These are phyloP conservation scores for Carollia perspicillata DNA, from an alignment of 2,113 vertebrate genomes.

Conservation along the genomic window DNA sequence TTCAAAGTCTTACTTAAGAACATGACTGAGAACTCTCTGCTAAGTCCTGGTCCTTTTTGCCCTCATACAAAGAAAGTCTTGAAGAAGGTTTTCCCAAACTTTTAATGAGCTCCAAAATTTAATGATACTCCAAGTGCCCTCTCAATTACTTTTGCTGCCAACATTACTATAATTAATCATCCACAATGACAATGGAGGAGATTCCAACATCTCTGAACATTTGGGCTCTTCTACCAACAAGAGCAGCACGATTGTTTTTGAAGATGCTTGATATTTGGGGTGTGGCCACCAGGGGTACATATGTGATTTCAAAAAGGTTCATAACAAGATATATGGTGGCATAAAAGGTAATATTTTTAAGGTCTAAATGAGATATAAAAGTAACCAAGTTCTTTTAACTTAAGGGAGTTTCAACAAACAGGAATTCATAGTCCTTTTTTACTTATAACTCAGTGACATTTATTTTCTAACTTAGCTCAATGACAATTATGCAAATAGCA, in stretches of 20 bases:
- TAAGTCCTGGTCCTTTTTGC: background rate
- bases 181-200: background rate
- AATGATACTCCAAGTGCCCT: background rate
- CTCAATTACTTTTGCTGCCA: background rate
- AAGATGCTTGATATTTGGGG: background rate
- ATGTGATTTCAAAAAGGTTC: background rate
- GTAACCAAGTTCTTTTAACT: background rate
- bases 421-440: background rate
- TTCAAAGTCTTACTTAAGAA: background rate
- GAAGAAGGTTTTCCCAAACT: background rate
- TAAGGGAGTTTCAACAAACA: background rate
- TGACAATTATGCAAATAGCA: background rate
- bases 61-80: background rate
- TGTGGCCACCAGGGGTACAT: background rate
- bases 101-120: background rate
- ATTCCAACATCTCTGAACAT: background rate
- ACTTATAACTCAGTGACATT: background rate
- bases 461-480: background rate
- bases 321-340: background rate
- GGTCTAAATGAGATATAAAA: background rate
- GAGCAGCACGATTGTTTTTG: background rate
- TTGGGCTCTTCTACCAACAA: background rate
- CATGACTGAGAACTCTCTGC: background rate
- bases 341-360: background rate
- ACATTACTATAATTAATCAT: background rate